Conservation (phyloP, 2,797 vertebrate genomes). For the Oryzias dopingdopingensis region DNA sequence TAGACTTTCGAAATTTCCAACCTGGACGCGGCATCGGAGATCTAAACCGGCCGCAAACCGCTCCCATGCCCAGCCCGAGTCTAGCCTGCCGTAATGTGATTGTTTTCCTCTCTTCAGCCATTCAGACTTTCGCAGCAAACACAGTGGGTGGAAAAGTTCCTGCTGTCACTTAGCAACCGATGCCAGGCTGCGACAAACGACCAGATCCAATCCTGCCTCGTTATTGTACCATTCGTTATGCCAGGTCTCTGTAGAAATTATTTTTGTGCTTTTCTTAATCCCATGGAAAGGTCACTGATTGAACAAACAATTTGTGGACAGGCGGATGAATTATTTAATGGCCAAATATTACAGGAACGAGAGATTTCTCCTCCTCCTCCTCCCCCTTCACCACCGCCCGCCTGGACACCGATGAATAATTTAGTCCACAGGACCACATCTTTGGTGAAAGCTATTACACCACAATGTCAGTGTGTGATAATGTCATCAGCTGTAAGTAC, state of each 20-base stretch:
- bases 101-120: constrained; percentile 63
- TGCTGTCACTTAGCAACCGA: constrained; percentile 76
- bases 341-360: constrained; percentile 65
- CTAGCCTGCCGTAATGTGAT: constrained; percentile 62
- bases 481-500: constrained; percentile 55
- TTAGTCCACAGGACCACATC: constrained; percentile 58
- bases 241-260: constrained; percentile 70
- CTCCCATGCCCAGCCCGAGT: constrained; percentile 33
- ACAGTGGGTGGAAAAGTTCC: constrained; percentile 72
- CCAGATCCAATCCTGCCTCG: constrained; percentile 56
- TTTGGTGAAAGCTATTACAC: constrained; percentile 64
- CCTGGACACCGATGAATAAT: constrained; percentile 67
- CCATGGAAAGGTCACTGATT: constrained; percentile 68
- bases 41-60: constrained; percentile 44
- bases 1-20: constrained; percentile 4
- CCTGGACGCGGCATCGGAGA: not conserved
- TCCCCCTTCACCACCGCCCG: constrained; percentile 16
- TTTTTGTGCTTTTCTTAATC: constrained; percentile 69
- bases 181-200: constrained; percentile 62
- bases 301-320: constrained; percentile 73
- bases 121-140: constrained; percentile 63
- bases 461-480: constrained; percentile 61
- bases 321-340: constrained; percentile 70
- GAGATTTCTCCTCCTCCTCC: constrained; percentile 26
- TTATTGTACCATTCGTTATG: constrained; percentile 68